Base-by-base conservation (phyloP, 1,140 invertebrate genomes). In the Nomia melanderi region DNA sequence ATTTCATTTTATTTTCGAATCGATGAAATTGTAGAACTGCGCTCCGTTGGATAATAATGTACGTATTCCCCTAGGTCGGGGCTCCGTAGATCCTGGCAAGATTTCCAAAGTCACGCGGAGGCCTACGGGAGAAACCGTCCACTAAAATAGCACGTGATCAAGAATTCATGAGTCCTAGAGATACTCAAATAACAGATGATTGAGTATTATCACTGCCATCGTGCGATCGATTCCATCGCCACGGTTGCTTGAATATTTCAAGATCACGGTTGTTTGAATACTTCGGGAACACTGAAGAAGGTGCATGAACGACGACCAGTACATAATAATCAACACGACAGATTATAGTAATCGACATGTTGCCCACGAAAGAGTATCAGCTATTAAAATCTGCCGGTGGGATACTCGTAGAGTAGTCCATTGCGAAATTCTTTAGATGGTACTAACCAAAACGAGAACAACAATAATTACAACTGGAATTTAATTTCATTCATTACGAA, bases 101-200 rank as follows among this genome's bases (percentile, higher is more conserved):
- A 78, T 53, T 39, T 25, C 63, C 79, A 65, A 69, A 69, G 39
- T 27, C 44, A 7, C 20, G 44, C 9, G 0, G 29, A 23, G 33
- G 29, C 39, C 12, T 70, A 66, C 54, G 69, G 69, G 79, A 69
- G 50, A 69, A 44, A 59, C 17, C 41, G 23, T 64, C 27, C 14
- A 41, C 57, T 54, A 44, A 70, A 83, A 83, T 74, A 82, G 64
- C 71, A 74, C 5, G 4, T 17, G 23, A 60, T 82, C 41, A 82
- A 82, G 31, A 31, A 82, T 82, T 82, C 31, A 83, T 65, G 41
- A 25, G 47, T 41, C 27, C n/a, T 31, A 27, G 17, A 54, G 31
- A 41, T 27, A 12, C 41, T n/a, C n/a, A 64, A 83, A 83, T 78
- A 36, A 63, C 27, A 17, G 36, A 20, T 47, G n/a, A 59, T 54